A percentile compares a stretch with the other conserved stretches of the same genome.
Evolutionary conservation across 2,888 invertebrate species (phyloP).

Genomic region (Clepsis dumicolana): DNA sequence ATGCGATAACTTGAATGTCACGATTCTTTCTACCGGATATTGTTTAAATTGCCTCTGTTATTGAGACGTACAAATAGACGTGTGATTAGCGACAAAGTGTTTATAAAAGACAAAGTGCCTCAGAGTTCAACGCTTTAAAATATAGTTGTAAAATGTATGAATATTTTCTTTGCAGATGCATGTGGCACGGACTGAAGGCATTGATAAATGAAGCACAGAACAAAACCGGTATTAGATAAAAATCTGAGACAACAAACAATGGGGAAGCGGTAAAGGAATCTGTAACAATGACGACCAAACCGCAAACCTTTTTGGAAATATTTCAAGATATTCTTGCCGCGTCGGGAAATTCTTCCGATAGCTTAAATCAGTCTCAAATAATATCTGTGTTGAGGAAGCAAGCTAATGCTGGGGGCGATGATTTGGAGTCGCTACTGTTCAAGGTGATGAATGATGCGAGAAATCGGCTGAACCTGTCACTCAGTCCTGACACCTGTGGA

Average conservation of each 20-base stretch:
- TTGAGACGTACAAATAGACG: not conserved
- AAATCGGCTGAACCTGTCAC: constrained; percentile 63
- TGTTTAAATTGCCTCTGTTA: not conserved
- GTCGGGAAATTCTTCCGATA: constrained; percentile 73
- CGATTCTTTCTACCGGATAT: not conserved
- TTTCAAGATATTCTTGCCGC: constrained; percentile 80
- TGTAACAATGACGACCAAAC: constrained; percentile 73
- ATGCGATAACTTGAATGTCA: not conserved
- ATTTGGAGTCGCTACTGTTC: constrained; percentile 68
- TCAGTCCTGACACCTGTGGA: constrained; percentile 71
- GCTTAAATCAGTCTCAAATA: constrained; percentile 74
- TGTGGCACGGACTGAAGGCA: not conserved
- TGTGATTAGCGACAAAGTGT: not conserved
- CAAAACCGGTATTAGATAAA: constrained; percentile 7
- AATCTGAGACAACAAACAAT: not conserved
- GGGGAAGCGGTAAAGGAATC: constrained; percentile 33
- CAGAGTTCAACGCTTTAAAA: not conserved
- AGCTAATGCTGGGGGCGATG: constrained; percentile 61
- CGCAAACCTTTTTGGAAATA: constrained; percentile 73
- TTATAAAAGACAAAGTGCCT: not conserved
- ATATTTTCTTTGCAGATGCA: not conserved
- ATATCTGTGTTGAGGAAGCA: constrained; percentile 71
- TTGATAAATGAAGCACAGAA: not conserved
- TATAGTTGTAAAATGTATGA: not conserved
- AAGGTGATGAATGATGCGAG: constrained; percentile 75